Percentiles rank a stretch among this genome's conserved stretches.
phyloP scores from a whole-genome alignment of 2,797 vertebrate genomes.

The Potorous gilbertii region DNA sequence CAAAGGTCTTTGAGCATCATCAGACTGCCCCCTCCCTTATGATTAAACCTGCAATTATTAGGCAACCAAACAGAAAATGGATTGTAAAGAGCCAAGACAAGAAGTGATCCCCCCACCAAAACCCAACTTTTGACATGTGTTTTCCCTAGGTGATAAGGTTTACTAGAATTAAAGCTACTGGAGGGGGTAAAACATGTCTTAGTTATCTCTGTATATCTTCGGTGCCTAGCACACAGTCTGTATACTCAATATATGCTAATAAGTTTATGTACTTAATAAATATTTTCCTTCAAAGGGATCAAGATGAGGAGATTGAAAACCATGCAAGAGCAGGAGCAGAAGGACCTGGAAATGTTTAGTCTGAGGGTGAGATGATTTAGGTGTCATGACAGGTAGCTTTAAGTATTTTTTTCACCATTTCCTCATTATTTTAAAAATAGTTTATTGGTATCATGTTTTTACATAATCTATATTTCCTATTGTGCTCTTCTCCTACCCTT shows the following conservation, averaged over 20 bases:
- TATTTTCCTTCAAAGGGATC: background rate
- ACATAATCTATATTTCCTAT: background rate
- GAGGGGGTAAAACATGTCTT: background rate
- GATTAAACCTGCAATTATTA: background rate
- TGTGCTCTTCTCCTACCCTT: background rate
- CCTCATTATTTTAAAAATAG: background rate
- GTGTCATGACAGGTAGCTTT: background rate
- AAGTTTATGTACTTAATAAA: background rate
- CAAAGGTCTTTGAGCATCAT: background rate
- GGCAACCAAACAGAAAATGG: background rate
- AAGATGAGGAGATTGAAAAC: background rate
- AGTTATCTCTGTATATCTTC: background rate
- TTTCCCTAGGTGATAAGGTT: background rate
- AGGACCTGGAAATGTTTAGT: background rate
- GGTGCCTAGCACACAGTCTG: background rate
- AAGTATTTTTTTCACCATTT: background rate
- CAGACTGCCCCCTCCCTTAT: background rate
- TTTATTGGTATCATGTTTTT: background rate
- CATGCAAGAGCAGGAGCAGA: background rate
- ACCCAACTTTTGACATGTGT: background rate
- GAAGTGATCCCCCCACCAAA: accelerated
- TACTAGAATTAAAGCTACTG: background rate
- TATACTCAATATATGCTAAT: background rate
- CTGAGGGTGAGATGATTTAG: background rate
- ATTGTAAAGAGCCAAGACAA: background rate